A percentile compares a stretch with the other conserved stretches of the same genome.
Evolutionary conservation across 2,797 vertebrate species (phyloP).

Genomic region (Alfaro cultratus): DNA sequence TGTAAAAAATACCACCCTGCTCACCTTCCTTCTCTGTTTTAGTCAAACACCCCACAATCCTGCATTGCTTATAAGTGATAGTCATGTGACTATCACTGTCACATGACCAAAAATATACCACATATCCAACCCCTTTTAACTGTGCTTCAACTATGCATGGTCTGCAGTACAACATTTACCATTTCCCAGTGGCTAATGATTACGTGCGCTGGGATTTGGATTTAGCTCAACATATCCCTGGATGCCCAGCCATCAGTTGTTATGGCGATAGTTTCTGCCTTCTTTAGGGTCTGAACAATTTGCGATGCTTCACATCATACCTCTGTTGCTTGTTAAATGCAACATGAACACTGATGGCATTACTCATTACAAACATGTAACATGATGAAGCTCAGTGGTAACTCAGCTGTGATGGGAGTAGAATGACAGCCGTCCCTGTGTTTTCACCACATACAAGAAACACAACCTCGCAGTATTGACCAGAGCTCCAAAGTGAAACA

Average conservation of each 20-base stretch:
- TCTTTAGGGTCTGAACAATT: neutral
- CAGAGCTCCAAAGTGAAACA: conserved; percentile 49
- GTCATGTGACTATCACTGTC: neutral
- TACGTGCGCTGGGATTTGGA: neutral
- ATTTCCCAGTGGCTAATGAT: neutral
- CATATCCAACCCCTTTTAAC: neutral
- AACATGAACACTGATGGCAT: conserved; percentile 6
- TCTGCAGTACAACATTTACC: neutral
- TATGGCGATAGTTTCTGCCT: neutral
- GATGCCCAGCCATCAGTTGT: neutral
- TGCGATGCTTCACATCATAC: neutral
- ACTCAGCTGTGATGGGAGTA: conserved; percentile 5
- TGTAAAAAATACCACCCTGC: neutral
- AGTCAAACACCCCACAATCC: neutral
- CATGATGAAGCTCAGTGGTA: conserved; percentile 14
- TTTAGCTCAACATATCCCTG: neutral
- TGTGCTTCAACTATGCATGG: neutral
- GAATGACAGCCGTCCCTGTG: conserved; percentile 42
- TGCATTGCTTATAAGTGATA: neutral
- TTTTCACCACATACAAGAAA: conserved; percentile 53
- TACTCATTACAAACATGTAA: conserved; percentile 28
- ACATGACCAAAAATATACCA: neutral
- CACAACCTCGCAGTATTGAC: conserved; percentile 67
- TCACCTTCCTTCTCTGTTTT: neutral
- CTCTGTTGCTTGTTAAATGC: conserved; percentile 1